Evolutionary conservation across 2,113 vertebrate genomes (phyloP).

Genomic region (Riparia riparia): DNA sequence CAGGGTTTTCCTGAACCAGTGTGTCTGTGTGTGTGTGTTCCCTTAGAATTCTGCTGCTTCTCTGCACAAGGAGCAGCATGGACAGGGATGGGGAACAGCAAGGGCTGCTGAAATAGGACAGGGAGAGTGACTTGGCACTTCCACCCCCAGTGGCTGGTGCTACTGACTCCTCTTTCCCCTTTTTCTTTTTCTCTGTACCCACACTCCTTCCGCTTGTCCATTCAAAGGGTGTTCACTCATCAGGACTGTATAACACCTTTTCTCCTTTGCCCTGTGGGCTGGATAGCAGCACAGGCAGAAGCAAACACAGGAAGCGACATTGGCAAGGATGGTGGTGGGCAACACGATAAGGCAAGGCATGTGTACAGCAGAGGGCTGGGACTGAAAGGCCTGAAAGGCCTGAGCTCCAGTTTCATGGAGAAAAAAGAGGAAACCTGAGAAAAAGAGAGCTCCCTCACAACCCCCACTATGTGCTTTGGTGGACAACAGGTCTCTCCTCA

Average conservation of each 20-base stretch:
- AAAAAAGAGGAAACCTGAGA: not conserved
- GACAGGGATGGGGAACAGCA: not conserved
- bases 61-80: fast-evolving
- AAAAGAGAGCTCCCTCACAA: not conserved
- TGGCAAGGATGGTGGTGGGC: not conserved
- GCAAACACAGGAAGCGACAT: not conserved
- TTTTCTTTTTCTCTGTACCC: not conserved
- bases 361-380: not conserved
- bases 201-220: not conserved
- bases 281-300: not conserved
- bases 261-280: not conserved
- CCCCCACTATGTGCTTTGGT: not conserved
- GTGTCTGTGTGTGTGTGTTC: not conserved
- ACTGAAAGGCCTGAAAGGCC: not conserved
- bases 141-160: fast-evolving
- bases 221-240: not conserved
- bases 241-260: not conserved
- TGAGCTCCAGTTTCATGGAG: not conserved
- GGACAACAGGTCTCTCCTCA: not conserved
- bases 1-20: fast-evolving
- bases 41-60: not conserved
- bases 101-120: not conserved
- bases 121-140: not conserved
- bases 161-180: not conserved
- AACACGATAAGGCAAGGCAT: not conserved